A percentile compares a stretch with the other conserved stretches of the same genome.
These are phyloP conservation scores for Sciurus niger DNA, from an alignment of 2,113 vertebrate species.

Conservation along the genomic window DNA sequence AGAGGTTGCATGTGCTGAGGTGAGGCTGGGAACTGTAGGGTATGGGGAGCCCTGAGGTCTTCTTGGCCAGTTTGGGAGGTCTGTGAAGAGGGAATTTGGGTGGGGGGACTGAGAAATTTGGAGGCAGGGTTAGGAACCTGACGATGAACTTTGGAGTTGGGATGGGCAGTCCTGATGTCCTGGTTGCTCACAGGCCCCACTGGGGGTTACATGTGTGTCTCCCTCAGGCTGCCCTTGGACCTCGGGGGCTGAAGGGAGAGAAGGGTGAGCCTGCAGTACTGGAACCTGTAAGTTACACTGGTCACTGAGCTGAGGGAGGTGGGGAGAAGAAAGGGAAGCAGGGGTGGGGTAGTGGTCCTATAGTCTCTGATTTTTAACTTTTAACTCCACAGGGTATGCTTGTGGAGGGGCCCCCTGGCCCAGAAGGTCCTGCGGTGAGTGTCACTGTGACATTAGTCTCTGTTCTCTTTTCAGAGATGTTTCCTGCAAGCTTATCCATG, in stretches of 20 bases:
- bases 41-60: background rate
- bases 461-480: background rate
- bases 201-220: constrained; percentile 93
- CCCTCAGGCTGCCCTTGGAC: constrained; percentile 90
- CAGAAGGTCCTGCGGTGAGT: constrained; percentile 95
- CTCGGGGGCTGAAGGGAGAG: constrained; percentile 93
- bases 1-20: background rate
- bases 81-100: background rate
- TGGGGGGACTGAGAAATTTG: background rate
- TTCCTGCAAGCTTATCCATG: background rate
- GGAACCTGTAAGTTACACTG: constrained; percentile 92
- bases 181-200: constrained; percentile 86
- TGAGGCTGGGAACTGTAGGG: background rate
- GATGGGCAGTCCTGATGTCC: background rate
- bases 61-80: background rate
- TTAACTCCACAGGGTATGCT: constrained; percentile 92
- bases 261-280: constrained; percentile 95
- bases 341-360: background rate
- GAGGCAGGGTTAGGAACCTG: background rate
- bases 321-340: background rate
- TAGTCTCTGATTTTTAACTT: background rate
- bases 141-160: background rate
- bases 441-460: background rate
- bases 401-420: constrained; percentile 94
- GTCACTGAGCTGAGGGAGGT: background rate